phyloP scores from a whole-genome alignment of 2,113 vertebrate species.

The Hassar affinis region DNA sequence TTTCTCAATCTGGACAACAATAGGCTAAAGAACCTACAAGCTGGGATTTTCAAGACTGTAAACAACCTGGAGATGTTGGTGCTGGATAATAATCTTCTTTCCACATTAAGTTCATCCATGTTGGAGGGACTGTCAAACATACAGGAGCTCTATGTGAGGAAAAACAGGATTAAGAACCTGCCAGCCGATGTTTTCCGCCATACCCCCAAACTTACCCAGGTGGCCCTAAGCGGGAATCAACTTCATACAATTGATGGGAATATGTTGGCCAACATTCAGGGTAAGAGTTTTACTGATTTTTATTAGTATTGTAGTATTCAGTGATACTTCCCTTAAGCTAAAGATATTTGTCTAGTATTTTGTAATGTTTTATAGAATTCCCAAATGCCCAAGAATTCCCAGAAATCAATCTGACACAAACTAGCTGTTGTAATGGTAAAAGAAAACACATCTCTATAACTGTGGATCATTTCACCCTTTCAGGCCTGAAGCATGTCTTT shows the following conservation, averaged over 20 bases:
- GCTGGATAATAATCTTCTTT: constrained; percentile 74
- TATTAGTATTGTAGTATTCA: background rate
- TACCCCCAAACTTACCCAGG: constrained; percentile 67
- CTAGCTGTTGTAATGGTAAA: background rate
- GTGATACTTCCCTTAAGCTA: background rate
- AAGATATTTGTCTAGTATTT: background rate
- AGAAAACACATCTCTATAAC: background rate
- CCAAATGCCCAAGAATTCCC: background rate
- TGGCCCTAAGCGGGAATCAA: constrained; percentile 73
- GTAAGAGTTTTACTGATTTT: constrained; percentile 54
- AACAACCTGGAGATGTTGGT: constrained; percentile 72
- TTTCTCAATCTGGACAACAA: constrained; percentile 78
- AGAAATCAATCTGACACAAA: background rate
- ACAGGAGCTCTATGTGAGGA: constrained; percentile 75
- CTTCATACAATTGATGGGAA: constrained; percentile 70
- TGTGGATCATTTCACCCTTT: background rate
- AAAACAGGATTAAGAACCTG: constrained; percentile 68
- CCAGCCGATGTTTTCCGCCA: constrained; percentile 66
- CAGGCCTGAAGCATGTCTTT: constrained; percentile 69
- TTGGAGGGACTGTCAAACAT: constrained; percentile 68
- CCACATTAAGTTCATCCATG: constrained; percentile 53
- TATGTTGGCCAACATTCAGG: constrained; percentile 63
- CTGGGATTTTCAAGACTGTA: constrained; percentile 60
- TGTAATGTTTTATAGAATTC: background rate
- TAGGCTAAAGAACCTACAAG: constrained; percentile 65